Conservation (phyloP, 2,113 vertebrate species). For the Oncorhynchus clarkii region DNA sequence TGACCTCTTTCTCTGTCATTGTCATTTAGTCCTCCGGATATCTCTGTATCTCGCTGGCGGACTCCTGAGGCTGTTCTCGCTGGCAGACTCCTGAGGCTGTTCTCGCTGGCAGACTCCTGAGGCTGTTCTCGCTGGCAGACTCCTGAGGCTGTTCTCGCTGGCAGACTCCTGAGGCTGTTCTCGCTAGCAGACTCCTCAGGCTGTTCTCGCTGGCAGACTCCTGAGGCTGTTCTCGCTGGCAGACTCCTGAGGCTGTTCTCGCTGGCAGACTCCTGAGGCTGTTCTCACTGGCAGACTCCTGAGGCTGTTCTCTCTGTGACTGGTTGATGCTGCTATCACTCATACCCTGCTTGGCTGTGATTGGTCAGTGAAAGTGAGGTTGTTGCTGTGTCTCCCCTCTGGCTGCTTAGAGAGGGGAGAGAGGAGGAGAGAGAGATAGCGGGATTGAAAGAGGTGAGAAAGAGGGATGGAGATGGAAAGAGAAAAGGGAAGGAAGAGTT, state of each 20-base stretch:
- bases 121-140: slow-evolving; percentile 1
- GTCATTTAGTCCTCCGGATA: slow-evolving; percentile 43
- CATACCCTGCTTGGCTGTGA: slow-evolving; percentile 61
- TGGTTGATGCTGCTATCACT: slow-evolving; percentile 64
- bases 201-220: not conserved
- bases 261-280: no score
- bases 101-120: no score
- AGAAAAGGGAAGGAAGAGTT: not conserved
- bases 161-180: no score
- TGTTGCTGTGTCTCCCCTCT: slow-evolving; percentile 67
- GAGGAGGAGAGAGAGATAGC: slow-evolving; percentile 11
- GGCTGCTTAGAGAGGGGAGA: slow-evolving; percentile 28
- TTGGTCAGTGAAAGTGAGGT: slow-evolving; percentile 63
- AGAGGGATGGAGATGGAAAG: slow-evolving; percentile 21
- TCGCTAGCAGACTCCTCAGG: no score
- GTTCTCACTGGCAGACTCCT: slow-evolving; percentile 26
- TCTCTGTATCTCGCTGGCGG: slow-evolving; percentile 33
- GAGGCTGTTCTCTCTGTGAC: slow-evolving; percentile 26
- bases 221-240: slow-evolving; percentile 26
- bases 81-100: no score
- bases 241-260: no score
- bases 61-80: slow-evolving; percentile 31
- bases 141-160: slow-evolving; percentile 26
- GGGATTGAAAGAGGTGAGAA: slow-evolving; percentile 29
- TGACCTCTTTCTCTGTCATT: slow-evolving; percentile 39